Base-by-base conservation (phyloP, 2,888 invertebrate genomes). In the Cephonodes hylas region DNA sequence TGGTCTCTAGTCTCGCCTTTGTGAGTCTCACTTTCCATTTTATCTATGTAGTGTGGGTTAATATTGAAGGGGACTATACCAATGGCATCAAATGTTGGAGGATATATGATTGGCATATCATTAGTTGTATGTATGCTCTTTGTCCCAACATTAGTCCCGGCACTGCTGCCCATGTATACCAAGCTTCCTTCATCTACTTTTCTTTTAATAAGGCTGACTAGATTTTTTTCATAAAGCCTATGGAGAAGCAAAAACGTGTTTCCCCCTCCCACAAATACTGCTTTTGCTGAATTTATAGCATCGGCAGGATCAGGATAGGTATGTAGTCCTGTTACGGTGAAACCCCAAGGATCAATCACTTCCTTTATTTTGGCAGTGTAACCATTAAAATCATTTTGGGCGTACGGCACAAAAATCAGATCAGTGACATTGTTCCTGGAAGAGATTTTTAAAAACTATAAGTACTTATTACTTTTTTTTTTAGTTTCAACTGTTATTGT, bases 91-190 rank as follows among this genome's bases (percentile, higher is more conserved):
- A 97, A 96, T 58, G 93, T 93, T 25, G 96, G 96, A 44, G 96
- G 96, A 81, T 94, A 95, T n/a, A 94, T 94, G 63, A 97, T 96
- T 3, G 97, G 97, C 97, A 97, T 97, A 80, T 97, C 97, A 90
- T 97, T 97, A 56, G 97, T 97, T 3, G 97, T 97, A 74, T 95
- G 93, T 72, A 97, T 97, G 69, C 95, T 96, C 68, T 91, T 89
- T 1, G 97, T 96, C 8, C 96, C 96, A 13, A 97, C 96, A 92
- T 97, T 97, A 13, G 96, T 96, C 48, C 97, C 97, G 62, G 97
- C 97, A 86, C 96, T 96, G 69, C 95, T 95, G 15, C 96, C 96
- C 64, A 97, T 95, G 73, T 96, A 97, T 2, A 95, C 93, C 34
- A 95, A 77, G 5, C 95, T 94, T 56, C 95, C 94, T 75, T 93